Evolutionary conservation across 1,140 invertebrate genomes (phyloP), one percentile per base, ranked within the genome.

Genomic region (Sarcophaga peregrina): DNA sequence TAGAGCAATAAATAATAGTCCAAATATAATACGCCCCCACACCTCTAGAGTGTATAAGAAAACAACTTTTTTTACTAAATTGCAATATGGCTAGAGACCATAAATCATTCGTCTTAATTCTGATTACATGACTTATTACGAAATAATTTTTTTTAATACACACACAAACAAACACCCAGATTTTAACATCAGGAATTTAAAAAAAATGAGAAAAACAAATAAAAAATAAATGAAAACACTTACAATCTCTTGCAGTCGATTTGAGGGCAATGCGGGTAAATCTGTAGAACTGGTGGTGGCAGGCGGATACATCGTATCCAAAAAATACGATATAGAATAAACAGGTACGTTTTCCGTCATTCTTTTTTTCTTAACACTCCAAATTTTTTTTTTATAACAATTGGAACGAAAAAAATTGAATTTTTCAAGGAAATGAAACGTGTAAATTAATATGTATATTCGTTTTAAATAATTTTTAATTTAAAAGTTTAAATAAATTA

Each of bases 281-380:
- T 3, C 62, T 20, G 62, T 20, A 20, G 17, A 20, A 25, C 62
- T 68, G 8, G 80, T 81, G 3, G 83, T 48, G 10, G 83, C 37
- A 5, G 48, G 20, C n/a, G 81, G 80, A 80, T 83, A 82, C 48
- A 83, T 45, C 15, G 52, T 82, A 68, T 89, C 88, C 86, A 89
- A 76, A 76, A 85, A 88, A 80, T 87, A 86, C 0, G 88, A 88
- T 81, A 89, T 89, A n/a, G 86, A 87, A 83, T 89, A 89, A 15
- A 89, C 86, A 52, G 85, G 84, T 62, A 88, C 75, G 81, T 83
- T 82, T 82, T 88, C 85, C 62, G 62, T 20, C 62, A 68, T 68
- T 68, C 20, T 68, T 68, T 25, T 10, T n/a, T 25, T 17, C 4
- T 25, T 37, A 37, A 37, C 25, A 37, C 25, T 37, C 25, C 25